A percentile compares a stretch with the other conserved stretches of the same genome.
These are phyloP conservation scores for Hydrozoanthus gracilis DNA, from an alignment of 92 coral and sea anemone genomes.

Conservation along the genomic window DNA sequence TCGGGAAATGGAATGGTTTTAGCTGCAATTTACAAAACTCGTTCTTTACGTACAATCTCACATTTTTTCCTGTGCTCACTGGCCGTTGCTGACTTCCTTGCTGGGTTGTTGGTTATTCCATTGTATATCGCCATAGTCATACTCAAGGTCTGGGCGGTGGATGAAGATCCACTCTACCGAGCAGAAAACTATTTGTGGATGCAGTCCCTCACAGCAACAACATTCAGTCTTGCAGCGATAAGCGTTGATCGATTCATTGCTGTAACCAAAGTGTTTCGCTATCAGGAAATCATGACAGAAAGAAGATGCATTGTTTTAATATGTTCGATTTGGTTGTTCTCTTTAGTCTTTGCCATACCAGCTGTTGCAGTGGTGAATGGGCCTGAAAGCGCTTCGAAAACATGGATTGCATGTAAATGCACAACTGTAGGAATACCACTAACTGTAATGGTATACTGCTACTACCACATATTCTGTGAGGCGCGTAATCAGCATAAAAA, in stretches of 20 bases:
- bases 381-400: neutral
- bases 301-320: slow-evolving; percentile 32
- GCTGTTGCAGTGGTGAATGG: slow-evolving; percentile 25
- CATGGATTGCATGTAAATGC: slow-evolving; percentile 45
- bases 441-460: slow-evolving; percentile 45
- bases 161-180: slow-evolving; percentile 54
- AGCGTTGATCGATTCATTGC: slow-evolving; percentile 63
- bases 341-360: slow-evolving; percentile 42
- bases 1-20: slow-evolving; percentile 51
- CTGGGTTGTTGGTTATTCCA: slow-evolving; percentile 56
- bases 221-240: slow-evolving; percentile 65
- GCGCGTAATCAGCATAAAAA: slow-evolving; percentile 41
- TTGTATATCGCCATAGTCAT: slow-evolving; percentile 53
- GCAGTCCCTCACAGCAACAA: slow-evolving; percentile 45
- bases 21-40: slow-evolving; percentile 47
- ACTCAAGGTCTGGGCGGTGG: slow-evolving; percentile 50
- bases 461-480: slow-evolving; percentile 46
- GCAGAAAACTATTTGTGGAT: slow-evolving; percentile 26
- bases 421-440: slow-evolving; percentile 55
- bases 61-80: slow-evolving; percentile 59
- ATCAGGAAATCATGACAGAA: slow-evolving; percentile 40
- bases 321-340: slow-evolving; percentile 41
- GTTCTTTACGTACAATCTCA: slow-evolving; percentile 49
- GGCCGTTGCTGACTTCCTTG: slow-evolving; percentile 54
- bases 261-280: slow-evolving; percentile 52